Evolutionary conservation across 2,113 vertebrate species (phyloP), one percentile per base, ranked within the genome.

Genomic region (Bufo bufo): DNA sequence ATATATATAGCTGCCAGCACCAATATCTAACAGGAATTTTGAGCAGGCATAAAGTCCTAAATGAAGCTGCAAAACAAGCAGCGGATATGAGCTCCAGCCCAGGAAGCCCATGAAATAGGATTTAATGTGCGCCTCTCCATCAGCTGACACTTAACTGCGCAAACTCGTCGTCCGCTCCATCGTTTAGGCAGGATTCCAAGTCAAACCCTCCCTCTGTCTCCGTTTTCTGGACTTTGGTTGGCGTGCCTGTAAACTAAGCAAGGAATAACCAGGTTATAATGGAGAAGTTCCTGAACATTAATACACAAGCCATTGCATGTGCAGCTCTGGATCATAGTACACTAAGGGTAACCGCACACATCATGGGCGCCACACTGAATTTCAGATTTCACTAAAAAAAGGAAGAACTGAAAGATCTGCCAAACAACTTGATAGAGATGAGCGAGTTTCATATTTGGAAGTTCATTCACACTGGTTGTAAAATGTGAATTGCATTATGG

Each of bases 171-270:
- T 84, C 89, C 11, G 72, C 47, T 2, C 92, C 92, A 43, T 95
- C 93, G 4, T 84, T 91, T 59, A 95, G 89, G 90, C 94, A 95
- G 19, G 91, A 89, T 85, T 97, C 94, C 90, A 95, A 87, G 59
- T 96, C 93, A 87, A 94, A 94, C 23, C 91, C 93, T 2, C 91
- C 93, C 63, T 93, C 94, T 19, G 79, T 92, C 89, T 94, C 94
- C 89, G 94, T 33, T 0, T 93, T 96, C 90, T 95, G 93, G 13
- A 96, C 88, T 91, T 97, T 97, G 52, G 96, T 96, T 88, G 96
- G 96, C 49, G 96, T 97, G 54, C 95, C 95, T 43, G 88, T 88
- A 88, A 90, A 95, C 95, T 96, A 78, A 93, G 94, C 2, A 92
- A 2, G 33, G 33, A 79, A 58, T 10, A 49, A 50, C 0, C 14